phyloP scores from a whole-genome alignment of 2,888 invertebrate genomes.

The Sericinus montela region DNA sequence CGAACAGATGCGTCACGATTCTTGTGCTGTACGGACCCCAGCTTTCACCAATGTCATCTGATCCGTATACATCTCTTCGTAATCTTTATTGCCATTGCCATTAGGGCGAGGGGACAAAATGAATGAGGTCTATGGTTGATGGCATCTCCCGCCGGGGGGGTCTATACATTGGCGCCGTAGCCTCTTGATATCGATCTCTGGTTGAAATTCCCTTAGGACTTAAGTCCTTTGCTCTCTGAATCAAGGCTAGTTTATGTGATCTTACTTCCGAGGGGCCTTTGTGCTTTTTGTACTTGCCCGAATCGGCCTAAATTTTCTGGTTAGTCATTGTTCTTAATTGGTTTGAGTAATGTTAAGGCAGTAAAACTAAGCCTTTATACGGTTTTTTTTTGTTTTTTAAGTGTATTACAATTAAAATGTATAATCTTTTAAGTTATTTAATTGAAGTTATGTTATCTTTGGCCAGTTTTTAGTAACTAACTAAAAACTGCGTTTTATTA shows the following conservation, averaged over 20 bases:
- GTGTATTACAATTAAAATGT: too few relatives aligned
- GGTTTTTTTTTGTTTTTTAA: not conserved
- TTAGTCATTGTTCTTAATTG: slow-evolving; percentile 27
- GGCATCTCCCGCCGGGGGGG: slow-evolving; percentile 44
- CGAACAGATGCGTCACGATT: slow-evolving; percentile 72
- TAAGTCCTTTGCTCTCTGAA: slow-evolving; percentile 55
- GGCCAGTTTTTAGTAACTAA: too few relatives aligned
- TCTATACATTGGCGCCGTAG: slow-evolving; percentile 64
- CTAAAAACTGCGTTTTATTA: too few relatives aligned
- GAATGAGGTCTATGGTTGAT: slow-evolving; percentile 48
- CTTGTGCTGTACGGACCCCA: slow-evolving; percentile 61
- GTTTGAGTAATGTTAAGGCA: slow-evolving; percentile 21
- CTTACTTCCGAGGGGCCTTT: slow-evolving; percentile 25
- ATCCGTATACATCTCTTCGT: slow-evolving; percentile 24
- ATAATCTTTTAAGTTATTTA: too few relatives aligned
- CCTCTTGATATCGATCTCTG: slow-evolving; percentile 74
- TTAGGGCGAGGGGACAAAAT: slow-evolving; percentile 46
- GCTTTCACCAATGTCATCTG: slow-evolving; percentile 43
- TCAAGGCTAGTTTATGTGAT: slow-evolving; percentile 65
- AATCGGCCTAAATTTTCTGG: slow-evolving; percentile 1
- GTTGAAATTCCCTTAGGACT: slow-evolving; percentile 64
- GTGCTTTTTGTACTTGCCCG: slow-evolving; percentile 24
- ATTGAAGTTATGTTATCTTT: too few relatives aligned
- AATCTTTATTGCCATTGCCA: slow-evolving; percentile 36
- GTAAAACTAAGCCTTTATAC: slow-evolving; percentile 1